Evolutionary conservation across 2,797 vertebrate species (phyloP), one percentile per base, ranked within the genome.

Genomic region (Parambassis ranga): DNA sequence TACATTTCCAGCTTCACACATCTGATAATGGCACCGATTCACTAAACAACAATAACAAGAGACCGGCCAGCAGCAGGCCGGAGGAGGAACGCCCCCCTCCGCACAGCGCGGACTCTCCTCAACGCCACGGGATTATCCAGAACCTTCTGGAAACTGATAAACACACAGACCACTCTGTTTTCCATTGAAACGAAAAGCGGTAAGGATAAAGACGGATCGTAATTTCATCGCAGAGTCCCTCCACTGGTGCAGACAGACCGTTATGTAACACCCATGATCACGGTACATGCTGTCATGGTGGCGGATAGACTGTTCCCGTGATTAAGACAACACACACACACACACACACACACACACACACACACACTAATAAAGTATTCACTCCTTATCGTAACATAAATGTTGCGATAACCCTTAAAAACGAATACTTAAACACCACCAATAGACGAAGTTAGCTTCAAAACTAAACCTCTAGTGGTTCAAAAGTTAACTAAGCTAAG

Each of bases 221-320:
- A 1, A 15, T 43, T 11, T 5, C 2, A 41, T 6, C 3, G 3
- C 10, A 10, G 7, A 1, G 3, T 10, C 7, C 35, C 3, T 10
- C 2, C 10, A 27, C 3, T 14, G 10, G 20, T n/a, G n/a, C 31
- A 50, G 26, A 1, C 42, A 11, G 10, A 16, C 4, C 0, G 32
- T 84, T 83, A 79, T 13, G 46, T 46, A 75, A 86, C 10, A 0
- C 0, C 3, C 1, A 18, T 19, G 26, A 8, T 7, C 1, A 2
- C 26, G 5, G 5, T n/a, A 13, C 28, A 22, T 26, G 4, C 53
- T 6, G 41, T 28, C 22, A 51, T 23, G 46, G 16, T 16, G 23
- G 11, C 2, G 6, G 4, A 6, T 9, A 28, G 13, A 42, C 41
- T 32, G 3, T 36, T 22, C 14, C 3, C 0, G 5, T n/a, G 14